Percentiles rank a stretch among this genome's conserved stretches.
phyloP scores from a whole-genome alignment of 2,797 vertebrate species.

The Brachyalestes nurse region DNA sequence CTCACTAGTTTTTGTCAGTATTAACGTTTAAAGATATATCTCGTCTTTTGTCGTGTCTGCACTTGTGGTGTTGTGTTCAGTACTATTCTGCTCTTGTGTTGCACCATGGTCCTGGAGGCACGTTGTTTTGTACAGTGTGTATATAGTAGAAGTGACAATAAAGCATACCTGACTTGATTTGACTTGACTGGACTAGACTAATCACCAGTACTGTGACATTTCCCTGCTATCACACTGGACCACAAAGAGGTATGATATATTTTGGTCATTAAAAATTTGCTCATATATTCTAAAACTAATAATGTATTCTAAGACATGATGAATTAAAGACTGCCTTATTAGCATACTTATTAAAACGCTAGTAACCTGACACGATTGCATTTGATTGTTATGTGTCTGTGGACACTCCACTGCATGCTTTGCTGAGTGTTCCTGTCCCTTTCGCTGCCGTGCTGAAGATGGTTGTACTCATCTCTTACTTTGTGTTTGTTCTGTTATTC shows the following conservation, averaged over 20 bases:
- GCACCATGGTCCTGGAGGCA: no score
- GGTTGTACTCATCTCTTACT: slow-evolving; percentile 7
- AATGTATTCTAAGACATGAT: slow-evolving; percentile 48
- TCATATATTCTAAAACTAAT: slow-evolving; percentile 47
- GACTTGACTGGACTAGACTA: no score
- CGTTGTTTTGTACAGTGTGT: no score
- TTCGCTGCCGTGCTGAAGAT: slow-evolving; percentile 22
- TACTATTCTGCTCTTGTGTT: no score
- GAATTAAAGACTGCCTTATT: slow-evolving; percentile 54
- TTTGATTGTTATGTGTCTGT: slow-evolving; percentile 24
- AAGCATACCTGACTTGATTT: no score
- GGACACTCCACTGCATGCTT: slow-evolving; percentile 18
- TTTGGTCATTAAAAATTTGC: slow-evolving; percentile 58
- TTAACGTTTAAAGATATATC: no score
- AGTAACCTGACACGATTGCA: slow-evolving; percentile 42
- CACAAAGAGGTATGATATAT: slow-evolving; percentile 48
- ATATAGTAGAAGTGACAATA: no score
- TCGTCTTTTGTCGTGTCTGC: no score
- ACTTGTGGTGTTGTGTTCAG: no score
- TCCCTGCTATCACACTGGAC: slow-evolving; percentile 22
- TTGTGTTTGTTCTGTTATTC: slow-evolving; percentile 20
- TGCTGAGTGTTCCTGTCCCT: slow-evolving; percentile 30
- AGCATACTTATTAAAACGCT: slow-evolving; percentile 62
- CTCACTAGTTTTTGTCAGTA: no score
- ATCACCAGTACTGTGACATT: slow-evolving; percentile 16